Evolutionary conservation across 2,113 vertebrate genomes (phyloP).

Genomic region (Nesogale talazaci): DNA sequence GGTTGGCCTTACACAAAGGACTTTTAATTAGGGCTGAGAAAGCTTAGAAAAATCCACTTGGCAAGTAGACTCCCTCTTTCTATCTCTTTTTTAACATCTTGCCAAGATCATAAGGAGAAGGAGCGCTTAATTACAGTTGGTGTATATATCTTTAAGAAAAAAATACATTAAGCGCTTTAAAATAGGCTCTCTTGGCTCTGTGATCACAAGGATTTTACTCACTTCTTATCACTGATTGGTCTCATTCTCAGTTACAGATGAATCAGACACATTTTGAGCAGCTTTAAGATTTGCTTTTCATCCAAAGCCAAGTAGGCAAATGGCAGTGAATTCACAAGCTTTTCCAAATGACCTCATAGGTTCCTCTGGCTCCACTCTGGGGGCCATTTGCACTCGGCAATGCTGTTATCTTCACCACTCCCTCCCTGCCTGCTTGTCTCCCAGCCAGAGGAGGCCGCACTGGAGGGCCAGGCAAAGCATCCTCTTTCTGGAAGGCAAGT

Average conservation of each 20-base stretch:
- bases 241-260: constrained; percentile 83
- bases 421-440: constrained; percentile 64
- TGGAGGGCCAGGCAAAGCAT: constrained; percentile 42
- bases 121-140: constrained; percentile 88
- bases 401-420: constrained; percentile 72
- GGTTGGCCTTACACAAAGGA: constrained; percentile 87
- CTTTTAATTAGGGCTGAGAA: constrained; percentile 89
- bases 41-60: constrained; percentile 87
- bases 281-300: constrained; percentile 83
- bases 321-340: constrained; percentile 83
- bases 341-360: constrained; percentile 81
- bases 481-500: constrained; percentile 48
- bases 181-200: constrained; percentile 86
- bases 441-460: constrained; percentile 61
- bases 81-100: constrained; percentile 87
- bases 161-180: constrained; percentile 89
- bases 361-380: constrained; percentile 73
- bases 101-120: constrained; percentile 89
- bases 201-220: constrained; percentile 84
- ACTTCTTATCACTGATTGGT: constrained; percentile 85
- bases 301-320: constrained; percentile 80
- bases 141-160: constrained; percentile 89
- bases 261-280: constrained; percentile 83
- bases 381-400: constrained; percentile 48
- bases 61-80: constrained; percentile 85